phyloP scores from a whole-genome alignment of 1,140 invertebrate genomes.

The Lasaia peninsularis region DNA sequence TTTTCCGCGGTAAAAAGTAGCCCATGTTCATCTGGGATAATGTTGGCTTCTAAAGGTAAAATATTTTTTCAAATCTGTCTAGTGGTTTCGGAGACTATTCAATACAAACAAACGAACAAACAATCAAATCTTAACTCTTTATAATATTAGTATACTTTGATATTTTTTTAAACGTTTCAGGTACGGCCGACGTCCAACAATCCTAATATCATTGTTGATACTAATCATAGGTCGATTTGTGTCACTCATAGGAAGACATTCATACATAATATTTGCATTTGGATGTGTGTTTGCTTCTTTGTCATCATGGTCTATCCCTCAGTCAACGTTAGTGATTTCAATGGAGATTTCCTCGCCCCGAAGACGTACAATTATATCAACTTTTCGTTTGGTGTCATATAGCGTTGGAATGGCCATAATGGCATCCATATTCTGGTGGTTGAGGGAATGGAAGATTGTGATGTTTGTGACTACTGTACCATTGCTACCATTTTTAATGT shows the following conservation, averaged over 20 bases:
- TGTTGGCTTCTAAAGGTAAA: too few relatives aligned
- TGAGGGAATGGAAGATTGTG: slow-evolving; percentile 78
- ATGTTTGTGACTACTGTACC: slow-evolving; percentile 69
- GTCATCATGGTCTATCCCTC: slow-evolving; percentile 46
- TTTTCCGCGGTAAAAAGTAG: too few relatives aligned
- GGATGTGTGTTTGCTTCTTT: slow-evolving; percentile 46
- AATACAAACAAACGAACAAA: too few relatives aligned
- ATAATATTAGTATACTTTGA: too few relatives aligned
- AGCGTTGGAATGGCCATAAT: slow-evolving; percentile 76
- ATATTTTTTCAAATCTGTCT: too few relatives aligned
- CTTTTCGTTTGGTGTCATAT: slow-evolving; percentile 51
- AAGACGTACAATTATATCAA: slow-evolving; percentile 36
- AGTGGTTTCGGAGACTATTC: too few relatives aligned
- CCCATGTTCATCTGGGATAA: too few relatives aligned
- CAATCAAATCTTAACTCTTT: too few relatives aligned
- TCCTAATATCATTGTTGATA: slow-evolving; percentile 42
- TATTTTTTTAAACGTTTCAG: slow-evolving; percentile 38
- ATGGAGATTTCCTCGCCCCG: slow-evolving; percentile 53
- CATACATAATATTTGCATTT: slow-evolving; percentile 41
- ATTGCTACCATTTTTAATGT: slow-evolving; percentile 39
- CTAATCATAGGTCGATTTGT: slow-evolving; percentile 45
- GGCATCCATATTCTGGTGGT: slow-evolving; percentile 78
- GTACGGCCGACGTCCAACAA: slow-evolving; percentile 50
- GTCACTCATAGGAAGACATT: slow-evolving; percentile 37
- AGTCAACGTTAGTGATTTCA: slow-evolving; percentile 46